Evolutionary conservation across 35 echinoderm and acorn worm genomes (phyloP).

Genomic region (Strongylocentrotus purpuratus): DNA sequence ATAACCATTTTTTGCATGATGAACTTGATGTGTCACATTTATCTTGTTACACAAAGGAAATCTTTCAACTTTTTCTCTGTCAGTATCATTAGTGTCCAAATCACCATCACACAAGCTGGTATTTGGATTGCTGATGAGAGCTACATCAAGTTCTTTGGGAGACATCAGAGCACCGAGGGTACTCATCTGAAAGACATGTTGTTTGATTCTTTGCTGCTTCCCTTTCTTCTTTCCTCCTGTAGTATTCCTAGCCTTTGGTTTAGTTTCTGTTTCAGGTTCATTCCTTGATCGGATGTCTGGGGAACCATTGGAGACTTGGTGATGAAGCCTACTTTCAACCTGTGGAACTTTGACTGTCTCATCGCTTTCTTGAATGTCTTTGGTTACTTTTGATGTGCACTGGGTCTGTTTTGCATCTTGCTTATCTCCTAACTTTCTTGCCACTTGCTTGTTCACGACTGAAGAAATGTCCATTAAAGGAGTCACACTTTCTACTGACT

Average conservation of each 20-base stretch:
- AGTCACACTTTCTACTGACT: not conserved
- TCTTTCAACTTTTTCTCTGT: not conserved
- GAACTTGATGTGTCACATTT: not conserved
- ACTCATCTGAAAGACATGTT: not conserved
- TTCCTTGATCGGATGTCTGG: not conserved
- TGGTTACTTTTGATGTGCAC: not conserved
- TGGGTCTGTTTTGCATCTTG: not conserved
- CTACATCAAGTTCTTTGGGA: not conserved
- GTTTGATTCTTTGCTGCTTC: not conserved
- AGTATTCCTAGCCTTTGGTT: not conserved
- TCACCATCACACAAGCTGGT: not conserved
- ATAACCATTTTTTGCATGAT: not conserved
- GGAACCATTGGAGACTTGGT: not conserved
- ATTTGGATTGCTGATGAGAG: not conserved
- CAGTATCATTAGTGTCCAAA: not conserved
- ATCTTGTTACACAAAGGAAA: not conserved
- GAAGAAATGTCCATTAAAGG: not conserved
- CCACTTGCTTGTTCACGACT: not conserved
- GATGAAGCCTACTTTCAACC: not conserved
- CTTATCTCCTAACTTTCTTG: not conserved
- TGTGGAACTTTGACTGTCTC: not conserved
- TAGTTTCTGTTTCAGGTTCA: not conserved
- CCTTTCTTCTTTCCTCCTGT: constrained; percentile 4
- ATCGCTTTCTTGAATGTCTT: not conserved
- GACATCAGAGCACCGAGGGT: constrained; percentile 6